Evolutionary conservation across 2,888 invertebrate genomes (phyloP), one percentile per base, ranked within the genome.

Genomic region (Caenorhabditis macrosperma): DNA sequence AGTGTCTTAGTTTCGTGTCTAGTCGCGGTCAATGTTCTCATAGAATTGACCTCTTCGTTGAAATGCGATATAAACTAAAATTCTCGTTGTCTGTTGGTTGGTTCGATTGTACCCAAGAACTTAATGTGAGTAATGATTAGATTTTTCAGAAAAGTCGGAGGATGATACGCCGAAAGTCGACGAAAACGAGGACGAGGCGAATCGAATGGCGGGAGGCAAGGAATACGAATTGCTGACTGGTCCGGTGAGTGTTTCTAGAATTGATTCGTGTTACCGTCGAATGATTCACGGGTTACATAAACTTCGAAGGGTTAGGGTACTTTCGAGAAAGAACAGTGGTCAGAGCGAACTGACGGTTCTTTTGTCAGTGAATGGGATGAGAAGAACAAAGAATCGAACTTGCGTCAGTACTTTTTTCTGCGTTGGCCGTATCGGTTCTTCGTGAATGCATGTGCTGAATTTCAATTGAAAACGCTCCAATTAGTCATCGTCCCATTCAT

Each of bases 161-260:
- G 35, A 54, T 9, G 33, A 22, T 26, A 35, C 35, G 12, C 20
- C 22, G 9, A 48, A 72, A 33, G 26, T 44, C 48, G 61, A 61
- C 15, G 38, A 50, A 20, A 38, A 52, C 15, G 38, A 50, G 22
- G 38, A 52, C 15, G 61, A 71, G 28, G 38, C n/a, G 0, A 54
- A 46, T 28, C 52, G 72, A 28, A 28, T 64, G 46, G 48, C 54
- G 9, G 72, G 46, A 10, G 64, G 72, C 15, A 72, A 72, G 46
- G 72, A 72, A 33, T 72, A 72, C 50, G 72, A 72, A 41, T 15
- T 72, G 38, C 52, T 48, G 28, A 41, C 69, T 0, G 72, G 63
- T 38, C 64, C 72, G 44, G 72, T 72, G 48, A 72, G 72, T 72
- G 6, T 17, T n/a, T 46, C 10, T 3, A 41, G 24, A 28, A 46